These are phyloP conservation scores for Andinoacara biseriatus DNA, from an alignment of 2,113 vertebrate genomes.

Conservation along the genomic window DNA sequence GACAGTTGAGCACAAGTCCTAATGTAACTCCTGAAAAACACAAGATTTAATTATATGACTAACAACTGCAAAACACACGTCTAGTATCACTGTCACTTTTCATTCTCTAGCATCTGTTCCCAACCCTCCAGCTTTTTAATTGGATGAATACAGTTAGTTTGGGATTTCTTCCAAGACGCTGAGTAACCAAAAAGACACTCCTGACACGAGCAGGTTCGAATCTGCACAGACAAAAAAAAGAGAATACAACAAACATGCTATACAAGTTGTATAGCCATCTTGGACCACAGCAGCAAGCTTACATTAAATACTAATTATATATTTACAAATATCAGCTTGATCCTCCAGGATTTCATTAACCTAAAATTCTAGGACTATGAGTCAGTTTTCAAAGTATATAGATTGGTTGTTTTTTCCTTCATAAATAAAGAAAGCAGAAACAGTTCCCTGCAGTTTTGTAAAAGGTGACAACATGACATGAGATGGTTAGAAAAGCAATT, in stretches of 20 bases:
- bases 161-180: background rate
- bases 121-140: background rate
- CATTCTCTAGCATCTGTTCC: background rate
- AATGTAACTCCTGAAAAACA: background rate
- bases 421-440: background rate
- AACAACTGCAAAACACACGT: background rate
- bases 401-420: background rate
- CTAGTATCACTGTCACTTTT: background rate
- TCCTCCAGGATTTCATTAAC: background rate
- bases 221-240: too few species aligned
- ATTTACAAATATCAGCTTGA: background rate
- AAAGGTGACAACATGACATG: background rate
- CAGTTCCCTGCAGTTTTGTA: background rate
- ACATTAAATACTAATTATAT: background rate
- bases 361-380: too few species aligned
- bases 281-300: background rate
- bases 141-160: background rate
- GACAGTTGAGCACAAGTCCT: background rate
- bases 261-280: background rate
- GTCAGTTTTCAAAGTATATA: background rate
- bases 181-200: background rate
- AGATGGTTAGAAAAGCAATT: background rate
- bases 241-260: too few species aligned
- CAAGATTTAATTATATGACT: background rate
- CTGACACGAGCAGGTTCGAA: background rate